These are phyloP conservation scores for Pseudopodoces humilis DNA, from an alignment of 2,113 vertebrate genomes.

Conservation along the genomic window DNA sequence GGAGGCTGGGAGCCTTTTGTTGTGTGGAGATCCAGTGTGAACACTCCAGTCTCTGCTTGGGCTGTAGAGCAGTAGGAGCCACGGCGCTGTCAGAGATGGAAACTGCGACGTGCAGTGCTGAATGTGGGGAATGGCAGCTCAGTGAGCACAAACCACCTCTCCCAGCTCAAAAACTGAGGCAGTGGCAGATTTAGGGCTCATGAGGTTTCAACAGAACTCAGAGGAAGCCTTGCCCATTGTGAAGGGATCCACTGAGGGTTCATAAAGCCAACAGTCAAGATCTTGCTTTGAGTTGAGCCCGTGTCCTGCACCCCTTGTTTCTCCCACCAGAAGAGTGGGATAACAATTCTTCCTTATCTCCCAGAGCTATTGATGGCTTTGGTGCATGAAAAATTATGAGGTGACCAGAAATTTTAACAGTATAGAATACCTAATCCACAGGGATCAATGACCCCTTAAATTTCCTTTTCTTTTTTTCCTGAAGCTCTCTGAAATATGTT, in stretches of 20 bases:
- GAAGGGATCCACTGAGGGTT: background rate
- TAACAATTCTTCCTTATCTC: background rate
- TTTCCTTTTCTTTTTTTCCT: background rate
- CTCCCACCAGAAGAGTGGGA: background rate
- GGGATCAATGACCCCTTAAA: background rate
- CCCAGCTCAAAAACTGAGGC: background rate
- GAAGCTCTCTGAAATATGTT: background rate
- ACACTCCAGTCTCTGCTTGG: background rate
- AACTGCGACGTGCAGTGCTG: fast-evolving
- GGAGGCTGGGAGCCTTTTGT: background rate
- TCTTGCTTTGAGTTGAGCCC: background rate
- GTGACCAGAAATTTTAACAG: background rate
- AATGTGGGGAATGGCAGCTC: background rate
- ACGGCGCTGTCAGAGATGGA: background rate
- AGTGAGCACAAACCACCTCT: background rate
- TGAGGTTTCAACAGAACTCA: background rate
- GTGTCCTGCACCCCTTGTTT: background rate
- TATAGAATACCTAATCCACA: background rate
- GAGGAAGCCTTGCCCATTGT: background rate
- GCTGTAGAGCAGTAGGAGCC: background rate
- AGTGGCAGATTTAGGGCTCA: background rate
- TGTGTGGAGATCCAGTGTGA: background rate
- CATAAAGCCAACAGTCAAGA: background rate
- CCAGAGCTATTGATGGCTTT: background rate
- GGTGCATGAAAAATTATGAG: background rate